Evolutionary conservation across 2,888 invertebrate genomes (phyloP).

Genomic region (Drosophila prostipennis): DNA sequence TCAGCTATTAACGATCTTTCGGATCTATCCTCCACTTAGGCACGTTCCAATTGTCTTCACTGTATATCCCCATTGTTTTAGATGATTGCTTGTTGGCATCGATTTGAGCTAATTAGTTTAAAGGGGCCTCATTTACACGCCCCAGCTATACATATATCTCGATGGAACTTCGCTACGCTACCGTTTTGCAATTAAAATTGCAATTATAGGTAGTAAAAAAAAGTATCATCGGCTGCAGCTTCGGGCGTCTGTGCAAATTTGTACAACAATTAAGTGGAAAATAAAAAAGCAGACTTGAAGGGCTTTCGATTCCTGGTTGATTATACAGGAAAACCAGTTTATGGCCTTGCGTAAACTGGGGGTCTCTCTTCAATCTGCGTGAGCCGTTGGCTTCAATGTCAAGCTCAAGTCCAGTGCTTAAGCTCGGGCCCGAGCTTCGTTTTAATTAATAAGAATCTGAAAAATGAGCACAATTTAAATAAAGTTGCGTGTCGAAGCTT

Average conservation of each 20-base stretch:
- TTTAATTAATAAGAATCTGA: conserved; percentile 60
- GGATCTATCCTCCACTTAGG: conserved; percentile 9
- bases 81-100: conserved; percentile 24
- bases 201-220: conserved; percentile 27
- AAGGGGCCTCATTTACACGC: conserved; percentile 34
- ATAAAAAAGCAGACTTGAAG: conserved; percentile 13
- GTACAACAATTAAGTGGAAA: conserved; percentile 25
- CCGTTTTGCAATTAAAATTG: conserved; percentile 28
- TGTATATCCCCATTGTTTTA: not conserved
- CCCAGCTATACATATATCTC: not conserved
- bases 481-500: conserved; percentile 64
- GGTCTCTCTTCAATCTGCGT: conserved; percentile 23
- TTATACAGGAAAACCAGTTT: conserved; percentile 33
- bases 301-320: conserved; percentile 26
- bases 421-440: conserved; percentile 19
- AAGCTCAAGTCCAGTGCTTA: conserved; percentile 27
- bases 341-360: conserved; percentile 14
- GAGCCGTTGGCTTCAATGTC: conserved; percentile 33
- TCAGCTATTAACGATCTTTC: not conserved
- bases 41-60: conserved; percentile 27
- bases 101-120: conserved; percentile 45
- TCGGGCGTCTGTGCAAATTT: conserved; percentile 18
- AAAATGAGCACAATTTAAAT: conserved; percentile 56
- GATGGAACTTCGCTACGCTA: conserved; percentile 15
- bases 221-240: not conserved